phyloP scores from a whole-genome alignment of 2,113 vertebrate species.

The Puntigrus tetrazona region DNA sequence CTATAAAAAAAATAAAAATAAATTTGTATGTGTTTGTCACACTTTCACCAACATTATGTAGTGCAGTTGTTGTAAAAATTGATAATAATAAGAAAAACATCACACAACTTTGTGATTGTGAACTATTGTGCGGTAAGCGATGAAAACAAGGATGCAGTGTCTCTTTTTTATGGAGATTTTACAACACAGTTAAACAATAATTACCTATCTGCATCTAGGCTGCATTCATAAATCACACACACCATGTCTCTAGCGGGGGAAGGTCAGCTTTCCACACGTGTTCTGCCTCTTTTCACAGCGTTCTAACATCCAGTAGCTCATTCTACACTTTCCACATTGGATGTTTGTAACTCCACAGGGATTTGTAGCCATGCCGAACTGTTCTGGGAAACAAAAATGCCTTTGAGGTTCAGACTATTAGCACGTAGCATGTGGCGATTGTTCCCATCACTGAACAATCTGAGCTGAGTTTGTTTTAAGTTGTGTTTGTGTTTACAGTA shows the following conservation, averaged over 20 bases:
- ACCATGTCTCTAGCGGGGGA: neutral
- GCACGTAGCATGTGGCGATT: conserved; percentile 23
- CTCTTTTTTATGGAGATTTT: neutral
- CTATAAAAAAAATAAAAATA: too few relatives aligned
- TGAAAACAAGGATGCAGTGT: neutral
- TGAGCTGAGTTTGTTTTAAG: conserved; percentile 35
- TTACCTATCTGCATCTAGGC: neutral
- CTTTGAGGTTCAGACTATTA: conserved; percentile 29
- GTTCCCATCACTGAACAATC: conserved; percentile 38
- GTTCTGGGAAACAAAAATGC: conserved; percentile 46
- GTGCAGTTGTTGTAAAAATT: too few relatives aligned
- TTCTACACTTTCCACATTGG: conserved; percentile 5
- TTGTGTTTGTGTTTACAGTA: conserved; percentile 53
- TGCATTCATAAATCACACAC: neutral
- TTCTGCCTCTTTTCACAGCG: neutral
- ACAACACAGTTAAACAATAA: neutral
- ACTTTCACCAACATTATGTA: too few relatives aligned
- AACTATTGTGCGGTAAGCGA: neutral
- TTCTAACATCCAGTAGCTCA: neutral
- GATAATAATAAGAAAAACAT: too few relatives aligned
- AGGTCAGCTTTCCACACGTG: neutral
- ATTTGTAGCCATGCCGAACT: conserved; percentile 29
- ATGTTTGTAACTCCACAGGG: conserved; percentile 30
- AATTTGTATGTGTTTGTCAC: too few relatives aligned
- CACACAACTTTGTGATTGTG: too few relatives aligned